A percentile compares a stretch with the other conserved stretches of the same genome.
Evolutionary conservation across 2,797 vertebrate species (phyloP).

Genomic region (Loriculus beryllinus): DNA sequence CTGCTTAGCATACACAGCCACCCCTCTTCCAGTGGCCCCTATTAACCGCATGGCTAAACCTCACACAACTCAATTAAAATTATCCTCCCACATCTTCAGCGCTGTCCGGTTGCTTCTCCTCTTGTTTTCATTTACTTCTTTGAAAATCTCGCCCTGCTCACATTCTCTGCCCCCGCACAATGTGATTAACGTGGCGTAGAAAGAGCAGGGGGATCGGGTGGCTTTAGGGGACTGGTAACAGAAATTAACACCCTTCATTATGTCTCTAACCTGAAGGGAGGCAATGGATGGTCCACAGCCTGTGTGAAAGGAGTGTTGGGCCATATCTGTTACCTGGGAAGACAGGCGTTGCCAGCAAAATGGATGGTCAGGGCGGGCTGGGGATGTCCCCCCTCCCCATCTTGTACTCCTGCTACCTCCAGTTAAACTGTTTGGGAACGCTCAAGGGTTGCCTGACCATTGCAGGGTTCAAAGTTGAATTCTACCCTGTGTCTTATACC

Average conservation of each 20-base stretch:
- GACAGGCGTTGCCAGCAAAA: background rate
- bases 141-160: background rate
- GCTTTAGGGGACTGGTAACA: background rate
- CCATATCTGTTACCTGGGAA: background rate
- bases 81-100: constrained; percentile 33
- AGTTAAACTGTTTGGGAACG: background rate
- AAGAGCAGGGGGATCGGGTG: background rate
- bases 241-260: background rate
- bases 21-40: constrained; percentile 6
- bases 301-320: background rate
- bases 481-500: rapidly evolving
- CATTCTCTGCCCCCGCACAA: background rate
- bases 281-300: background rate
- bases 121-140: constrained; percentile 36
- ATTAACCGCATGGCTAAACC: constrained; percentile 34
- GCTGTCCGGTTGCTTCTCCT: constrained; percentile 5
- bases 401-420: background rate
- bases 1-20: constrained; percentile 17
- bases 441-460: background rate
- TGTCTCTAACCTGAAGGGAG: background rate
- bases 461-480: background rate
- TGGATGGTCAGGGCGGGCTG: background rate
- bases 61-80: constrained; percentile 56
- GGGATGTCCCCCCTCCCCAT: background rate
- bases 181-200: background rate